Evolutionary conservation across 2,888 invertebrate species (phyloP).

Genomic region (Anthophora plumipes): DNA sequence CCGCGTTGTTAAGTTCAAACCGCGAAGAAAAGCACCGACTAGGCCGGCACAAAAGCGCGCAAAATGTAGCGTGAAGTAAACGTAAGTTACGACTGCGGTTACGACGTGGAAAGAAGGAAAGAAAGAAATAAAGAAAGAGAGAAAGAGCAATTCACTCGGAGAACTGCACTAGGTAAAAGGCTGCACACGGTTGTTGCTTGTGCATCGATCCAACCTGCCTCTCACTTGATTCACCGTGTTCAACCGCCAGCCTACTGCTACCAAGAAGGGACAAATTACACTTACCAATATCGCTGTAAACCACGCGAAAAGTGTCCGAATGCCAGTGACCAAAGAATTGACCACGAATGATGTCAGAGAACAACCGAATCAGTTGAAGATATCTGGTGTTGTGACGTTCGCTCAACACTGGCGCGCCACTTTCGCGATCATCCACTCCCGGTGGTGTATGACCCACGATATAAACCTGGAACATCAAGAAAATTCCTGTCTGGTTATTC

Average conservation of each 20-base stretch:
- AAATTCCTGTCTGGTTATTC: too few relatives aligned
- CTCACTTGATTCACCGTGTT: constrained; percentile 24
- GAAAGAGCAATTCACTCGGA: neutral
- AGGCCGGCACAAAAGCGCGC: neutral
- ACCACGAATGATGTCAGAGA: constrained; percentile 93
- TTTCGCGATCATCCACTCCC: constrained; percentile 92
- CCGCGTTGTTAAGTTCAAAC: constrained; percentile 35
- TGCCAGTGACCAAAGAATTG: constrained; percentile 97
- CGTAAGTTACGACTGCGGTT: neutral
- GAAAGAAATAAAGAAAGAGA: neutral
- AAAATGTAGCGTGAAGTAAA: constrained; percentile 27
- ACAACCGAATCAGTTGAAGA: constrained; percentile 90
- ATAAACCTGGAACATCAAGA: constrained; percentile 89
- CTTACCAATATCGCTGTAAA: constrained; percentile 91
- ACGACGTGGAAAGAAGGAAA: neutral
- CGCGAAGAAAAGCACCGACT: constrained; percentile 5
- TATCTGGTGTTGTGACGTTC: constrained; percentile 92
- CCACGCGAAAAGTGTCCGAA: constrained; percentile 95
- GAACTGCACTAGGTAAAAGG: constrained; percentile 32
- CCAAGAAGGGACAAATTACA: constrained; percentile 5
- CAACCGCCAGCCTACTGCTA: constrained; percentile 6
- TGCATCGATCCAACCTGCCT: constrained; percentile 40
- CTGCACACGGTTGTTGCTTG: constrained; percentile 21
- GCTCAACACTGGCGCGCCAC: constrained; percentile 89
- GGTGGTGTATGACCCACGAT: constrained; percentile 96